Evolutionary conservation across 2,888 invertebrate genomes (phyloP).

Genomic region (Zelleria hepariella): DNA sequence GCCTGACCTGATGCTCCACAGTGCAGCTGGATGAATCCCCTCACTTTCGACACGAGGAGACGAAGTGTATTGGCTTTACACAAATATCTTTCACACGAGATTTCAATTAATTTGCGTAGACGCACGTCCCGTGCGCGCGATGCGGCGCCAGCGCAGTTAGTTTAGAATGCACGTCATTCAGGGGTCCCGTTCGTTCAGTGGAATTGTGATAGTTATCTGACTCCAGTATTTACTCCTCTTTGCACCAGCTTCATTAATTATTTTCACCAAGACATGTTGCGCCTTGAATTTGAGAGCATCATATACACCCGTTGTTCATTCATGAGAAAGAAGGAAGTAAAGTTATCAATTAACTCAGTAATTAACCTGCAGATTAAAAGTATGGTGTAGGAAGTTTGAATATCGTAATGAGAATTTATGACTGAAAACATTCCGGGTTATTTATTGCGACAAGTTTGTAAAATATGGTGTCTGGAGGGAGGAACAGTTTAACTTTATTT

Average conservation of each 20-base stretch:
- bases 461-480: background rate
- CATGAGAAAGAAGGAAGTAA: background rate
- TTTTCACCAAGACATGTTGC: constrained; percentile 7
- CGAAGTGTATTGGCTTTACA: background rate
- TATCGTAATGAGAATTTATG: background rate
- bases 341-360: background rate
- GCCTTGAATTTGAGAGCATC: background rate
- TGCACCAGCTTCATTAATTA: constrained; percentile 17
- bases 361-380: background rate
- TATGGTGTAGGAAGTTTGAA: background rate
- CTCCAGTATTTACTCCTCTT: background rate
- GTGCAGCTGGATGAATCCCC: background rate
- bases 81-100: background rate
- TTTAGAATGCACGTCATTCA: constrained; percentile 26
- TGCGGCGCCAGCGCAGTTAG: background rate
- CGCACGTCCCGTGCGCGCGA: background rate
- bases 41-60: background rate
- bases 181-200: constrained; percentile 22
- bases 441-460: background rate
- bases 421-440: background rate
- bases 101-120: background rate
- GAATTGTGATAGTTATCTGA: constrained; percentile 22
- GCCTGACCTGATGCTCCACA: too few species aligned
- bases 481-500: background rate
- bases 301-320: background rate